These are phyloP conservation scores for Cephus pulcher DNA, from an alignment of 2,888 invertebrate species.

Conservation along the genomic window DNA sequence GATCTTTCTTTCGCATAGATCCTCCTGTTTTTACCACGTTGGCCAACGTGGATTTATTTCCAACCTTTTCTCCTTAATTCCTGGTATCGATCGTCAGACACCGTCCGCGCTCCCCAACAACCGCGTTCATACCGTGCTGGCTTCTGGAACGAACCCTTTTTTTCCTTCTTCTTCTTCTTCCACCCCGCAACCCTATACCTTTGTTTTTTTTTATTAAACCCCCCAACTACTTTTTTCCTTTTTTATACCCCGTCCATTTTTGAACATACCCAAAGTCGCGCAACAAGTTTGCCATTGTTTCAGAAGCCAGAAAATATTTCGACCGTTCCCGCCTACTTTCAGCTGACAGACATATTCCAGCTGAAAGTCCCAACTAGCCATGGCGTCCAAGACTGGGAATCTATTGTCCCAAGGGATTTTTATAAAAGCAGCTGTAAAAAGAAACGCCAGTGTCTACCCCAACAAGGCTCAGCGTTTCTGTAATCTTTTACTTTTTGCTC, in stretches of 20 bases:
- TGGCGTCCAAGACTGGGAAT: neutral
- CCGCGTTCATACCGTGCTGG: neutral
- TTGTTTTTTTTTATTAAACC: no score
- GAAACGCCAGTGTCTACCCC: neutral
- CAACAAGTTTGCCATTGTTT: slow-evolving; percentile 60
- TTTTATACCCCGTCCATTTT: neutral
- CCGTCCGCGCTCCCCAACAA: neutral
- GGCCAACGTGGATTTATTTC: neutral
- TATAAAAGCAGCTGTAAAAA: slow-evolving; percentile 20
- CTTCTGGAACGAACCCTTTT: neutral
- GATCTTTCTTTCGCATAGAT: neutral
- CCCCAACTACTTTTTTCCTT: neutral
- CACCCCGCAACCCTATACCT: no score
- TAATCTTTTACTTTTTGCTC: neutral
- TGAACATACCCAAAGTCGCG: slow-evolving; percentile 22
- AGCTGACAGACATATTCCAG: neutral
- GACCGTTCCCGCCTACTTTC: slow-evolving; percentile 10
- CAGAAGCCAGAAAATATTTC: slow-evolving; percentile 35
- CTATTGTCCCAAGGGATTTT: slow-evolving; percentile 15
- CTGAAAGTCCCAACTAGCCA: slow-evolving; percentile 1
- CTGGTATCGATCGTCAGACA: neutral
- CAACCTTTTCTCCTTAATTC: neutral
- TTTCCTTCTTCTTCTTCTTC: neutral
- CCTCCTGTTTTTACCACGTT: neutral
- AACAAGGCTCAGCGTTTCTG: neutral